A percentile compares a stretch with the other conserved stretches of the same genome.
Conservation (phyloP, 2,113 vertebrate genomes). For the Pseudopodoces humilis region DNA sequence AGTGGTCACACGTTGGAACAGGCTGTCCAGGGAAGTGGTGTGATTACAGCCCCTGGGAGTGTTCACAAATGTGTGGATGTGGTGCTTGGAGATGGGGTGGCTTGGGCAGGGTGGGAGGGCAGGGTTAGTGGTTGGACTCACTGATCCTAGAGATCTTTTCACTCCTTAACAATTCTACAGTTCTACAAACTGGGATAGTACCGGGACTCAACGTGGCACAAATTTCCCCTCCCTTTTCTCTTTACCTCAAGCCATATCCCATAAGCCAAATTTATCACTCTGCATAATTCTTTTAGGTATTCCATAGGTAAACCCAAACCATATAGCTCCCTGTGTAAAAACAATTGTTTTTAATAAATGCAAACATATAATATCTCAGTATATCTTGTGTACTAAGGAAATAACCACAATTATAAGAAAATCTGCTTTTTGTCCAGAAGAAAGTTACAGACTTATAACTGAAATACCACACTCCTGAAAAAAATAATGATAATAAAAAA, state of each 20-base stretch:
- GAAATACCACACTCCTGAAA: neutral
- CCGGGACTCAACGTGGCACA: neutral
- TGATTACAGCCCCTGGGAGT: neutral
- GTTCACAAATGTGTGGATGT: neutral
- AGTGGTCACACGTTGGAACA: neutral
- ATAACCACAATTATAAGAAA: neutral
- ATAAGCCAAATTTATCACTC: neutral
- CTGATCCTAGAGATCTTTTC: neutral
- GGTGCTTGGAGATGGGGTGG: neutral
- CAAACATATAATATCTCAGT: neutral
- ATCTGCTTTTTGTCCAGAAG: neutral
- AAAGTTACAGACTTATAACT: neutral
- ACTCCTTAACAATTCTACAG: fast-evolving
- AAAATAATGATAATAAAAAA: neutral
- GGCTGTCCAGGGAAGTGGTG: neutral
- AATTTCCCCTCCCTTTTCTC: neutral
- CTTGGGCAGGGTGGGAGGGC: neutral
- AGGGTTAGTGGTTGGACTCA: neutral
- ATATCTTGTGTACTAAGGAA: neutral
- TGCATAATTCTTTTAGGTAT: neutral
- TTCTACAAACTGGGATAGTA: neutral
- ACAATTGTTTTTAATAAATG: neutral
- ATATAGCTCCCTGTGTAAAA: neutral
- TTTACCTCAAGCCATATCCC: neutral
- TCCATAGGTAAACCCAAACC: neutral